A percentile compares a stretch with the other conserved stretches of the same genome.
Evolutionary conservation across 2,113 vertebrate genomes (phyloP).

Genomic region (Geothlypis trichas): DNA sequence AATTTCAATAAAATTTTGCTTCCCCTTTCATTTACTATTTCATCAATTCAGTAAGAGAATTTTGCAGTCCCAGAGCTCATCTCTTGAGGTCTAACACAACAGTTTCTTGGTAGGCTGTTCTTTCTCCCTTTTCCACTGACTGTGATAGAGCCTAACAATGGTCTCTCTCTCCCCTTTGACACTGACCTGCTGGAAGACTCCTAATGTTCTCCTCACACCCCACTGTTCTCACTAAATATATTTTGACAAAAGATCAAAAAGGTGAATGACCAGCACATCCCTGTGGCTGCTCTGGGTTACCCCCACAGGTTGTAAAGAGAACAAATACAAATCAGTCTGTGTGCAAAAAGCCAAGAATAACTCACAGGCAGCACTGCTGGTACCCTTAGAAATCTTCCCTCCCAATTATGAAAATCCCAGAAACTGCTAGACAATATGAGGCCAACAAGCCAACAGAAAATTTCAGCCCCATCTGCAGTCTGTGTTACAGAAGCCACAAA

Average conservation of each 20-base stretch:
- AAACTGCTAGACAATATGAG: not conserved
- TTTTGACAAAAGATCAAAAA: constrained; percentile 36
- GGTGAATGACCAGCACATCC: not conserved
- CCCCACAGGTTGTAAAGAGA: not conserved
- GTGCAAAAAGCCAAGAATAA: not conserved
- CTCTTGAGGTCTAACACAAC: not conserved
- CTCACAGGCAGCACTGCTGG: not conserved
- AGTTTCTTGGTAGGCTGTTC: not conserved
- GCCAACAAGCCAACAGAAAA: not conserved
- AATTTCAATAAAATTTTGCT: constrained; percentile 65
- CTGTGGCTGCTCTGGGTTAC: not conserved
- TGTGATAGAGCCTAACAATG: constrained; percentile 1
- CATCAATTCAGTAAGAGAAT: constrained; percentile 46
- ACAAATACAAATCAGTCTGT: not conserved
- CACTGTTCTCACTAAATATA: constrained; percentile 32
- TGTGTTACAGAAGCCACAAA: not conserved
- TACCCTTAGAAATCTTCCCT: not conserved
- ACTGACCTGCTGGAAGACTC: not conserved
- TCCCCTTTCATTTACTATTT: constrained; percentile 60
- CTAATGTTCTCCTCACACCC: not conserved
- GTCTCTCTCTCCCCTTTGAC: constrained; percentile 23
- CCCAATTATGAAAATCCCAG: not conserved
- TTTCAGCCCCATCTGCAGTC: not conserved
- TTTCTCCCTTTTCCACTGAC: not conserved
- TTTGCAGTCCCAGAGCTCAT: not conserved